phyloP scores from a whole-genome alignment of 2,113 vertebrate genomes.

The Anguilla rostrata region DNA sequence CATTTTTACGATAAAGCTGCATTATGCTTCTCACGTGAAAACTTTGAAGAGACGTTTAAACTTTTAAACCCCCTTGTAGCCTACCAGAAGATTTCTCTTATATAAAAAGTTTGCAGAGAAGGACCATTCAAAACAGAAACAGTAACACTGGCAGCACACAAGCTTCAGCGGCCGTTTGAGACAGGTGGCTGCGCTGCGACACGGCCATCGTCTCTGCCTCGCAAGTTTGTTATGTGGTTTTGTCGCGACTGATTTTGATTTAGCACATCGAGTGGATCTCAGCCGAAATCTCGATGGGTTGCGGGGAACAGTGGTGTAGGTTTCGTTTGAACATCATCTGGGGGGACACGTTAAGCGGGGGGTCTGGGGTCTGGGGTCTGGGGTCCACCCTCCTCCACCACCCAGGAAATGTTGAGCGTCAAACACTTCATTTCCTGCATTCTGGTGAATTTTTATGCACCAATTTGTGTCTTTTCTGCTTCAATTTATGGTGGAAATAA shows the following conservation, averaged over 20 bases:
- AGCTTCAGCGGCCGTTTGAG: background rate
- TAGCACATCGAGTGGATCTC: background rate
- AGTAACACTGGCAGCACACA: background rate
- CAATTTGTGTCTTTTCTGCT: too few species aligned
- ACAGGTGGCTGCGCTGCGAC: background rate
- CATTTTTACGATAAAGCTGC: background rate
- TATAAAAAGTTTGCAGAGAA: background rate
- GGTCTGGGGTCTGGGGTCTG: too few species aligned
- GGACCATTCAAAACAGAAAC: background rate
- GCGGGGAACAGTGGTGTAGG: too few species aligned
- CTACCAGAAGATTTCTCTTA: background rate
- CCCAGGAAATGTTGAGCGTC: too few species aligned
- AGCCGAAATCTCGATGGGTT: background rate
- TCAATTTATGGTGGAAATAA: too few species aligned
- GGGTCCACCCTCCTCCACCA: too few species aligned
- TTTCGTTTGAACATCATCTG: too few species aligned
- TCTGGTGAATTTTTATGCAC: too few species aligned
- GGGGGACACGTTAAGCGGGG: too few species aligned
- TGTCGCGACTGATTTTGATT: background rate
- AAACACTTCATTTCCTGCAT: too few species aligned
- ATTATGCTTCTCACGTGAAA: background rate
- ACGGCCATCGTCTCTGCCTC: background rate
- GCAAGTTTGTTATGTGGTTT: background rate
- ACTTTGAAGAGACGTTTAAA: background rate
- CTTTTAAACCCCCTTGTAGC: too few species aligned